These are phyloP conservation scores for Pyrgilauda ruficollis DNA, from an alignment of 2,113 vertebrate species.

Conservation along the genomic window DNA sequence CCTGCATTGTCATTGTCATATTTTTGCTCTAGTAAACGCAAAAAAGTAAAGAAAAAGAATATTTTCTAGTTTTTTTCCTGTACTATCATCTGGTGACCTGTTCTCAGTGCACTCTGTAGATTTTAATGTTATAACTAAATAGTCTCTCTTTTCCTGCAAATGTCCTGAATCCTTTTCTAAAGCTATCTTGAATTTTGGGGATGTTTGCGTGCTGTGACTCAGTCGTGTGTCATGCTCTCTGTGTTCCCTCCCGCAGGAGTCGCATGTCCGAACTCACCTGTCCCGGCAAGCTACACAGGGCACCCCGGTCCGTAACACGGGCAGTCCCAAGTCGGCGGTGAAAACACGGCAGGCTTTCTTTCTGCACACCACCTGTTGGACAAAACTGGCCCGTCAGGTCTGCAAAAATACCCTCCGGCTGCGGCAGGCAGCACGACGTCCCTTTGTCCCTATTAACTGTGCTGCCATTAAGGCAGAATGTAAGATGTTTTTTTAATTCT, in stretches of 20 bases:
- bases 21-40: not conserved
- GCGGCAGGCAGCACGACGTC: slow-evolving; percentile 93
- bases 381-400: slow-evolving; percentile 96
- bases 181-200: not conserved
- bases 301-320: slow-evolving; percentile 89
- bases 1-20: not conserved
- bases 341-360: slow-evolving; percentile 97
- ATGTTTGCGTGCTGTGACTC: not conserved
- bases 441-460: slow-evolving; percentile 99
- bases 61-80: not conserved
- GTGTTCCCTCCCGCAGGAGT: slow-evolving; percentile 72
- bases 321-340: slow-evolving; percentile 94
- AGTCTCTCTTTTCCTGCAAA: not conserved
- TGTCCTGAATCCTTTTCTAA: not conserved
- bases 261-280: slow-evolving; percentile 83
- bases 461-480: slow-evolving; percentile 99
- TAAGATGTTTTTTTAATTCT: slow-evolving; percentile 99
- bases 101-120: not conserved
- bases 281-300: slow-evolving; percentile 91
- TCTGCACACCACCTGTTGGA: slow-evolving; percentile 93
- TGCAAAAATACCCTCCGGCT: slow-evolving; percentile 95
- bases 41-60: not conserved
- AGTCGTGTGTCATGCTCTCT: not conserved
- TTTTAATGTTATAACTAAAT: not conserved
- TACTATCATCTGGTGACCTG: not conserved